These are phyloP conservation scores for Biston betularia DNA, from an alignment of 2,888 invertebrate genomes.

Conservation along the genomic window DNA sequence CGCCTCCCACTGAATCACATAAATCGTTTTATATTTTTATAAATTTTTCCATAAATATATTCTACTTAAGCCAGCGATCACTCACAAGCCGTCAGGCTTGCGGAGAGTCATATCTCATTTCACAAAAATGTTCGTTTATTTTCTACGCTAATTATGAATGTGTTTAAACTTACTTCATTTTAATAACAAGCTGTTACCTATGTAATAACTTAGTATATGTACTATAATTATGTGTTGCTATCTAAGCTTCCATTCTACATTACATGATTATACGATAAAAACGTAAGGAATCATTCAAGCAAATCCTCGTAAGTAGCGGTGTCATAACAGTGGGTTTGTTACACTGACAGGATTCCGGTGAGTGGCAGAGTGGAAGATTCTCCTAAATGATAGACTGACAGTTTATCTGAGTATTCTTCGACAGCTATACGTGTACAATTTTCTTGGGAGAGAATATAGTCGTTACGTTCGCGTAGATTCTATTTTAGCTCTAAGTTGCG, in stretches of 20 bases:
- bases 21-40: slow-evolving; percentile 80
- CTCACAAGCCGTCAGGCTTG: slow-evolving; percentile 62
- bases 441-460: background rate
- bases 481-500: background rate
- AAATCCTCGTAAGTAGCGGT: slow-evolving; percentile 8
- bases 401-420: slow-evolving; percentile 6
- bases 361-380: slow-evolving; percentile 24
- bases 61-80: slow-evolving; percentile 73
- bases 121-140: slow-evolving; percentile 57
- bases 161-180: background rate
- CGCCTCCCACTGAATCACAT: slow-evolving; percentile 71
- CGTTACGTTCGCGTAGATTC: background rate
- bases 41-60: slow-evolving; percentile 76
- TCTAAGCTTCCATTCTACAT: too few species aligned
- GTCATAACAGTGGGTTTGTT: slow-evolving; percentile 6
- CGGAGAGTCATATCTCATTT: slow-evolving; percentile 63
- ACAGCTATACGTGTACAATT: slow-evolving; percentile 8
- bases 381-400: slow-evolving; percentile 28
- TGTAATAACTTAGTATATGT: too few species aligned
- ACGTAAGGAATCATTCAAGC: background rate
- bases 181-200: background rate
- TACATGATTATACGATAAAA: background rate
- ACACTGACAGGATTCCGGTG: slow-evolving; percentile 5
- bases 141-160: slow-evolving; percentile 42
- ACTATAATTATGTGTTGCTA: too few species aligned